Base-by-base conservation (phyloP, 1,140 invertebrate genomes). In the Drosophila grimshawi region DNA sequence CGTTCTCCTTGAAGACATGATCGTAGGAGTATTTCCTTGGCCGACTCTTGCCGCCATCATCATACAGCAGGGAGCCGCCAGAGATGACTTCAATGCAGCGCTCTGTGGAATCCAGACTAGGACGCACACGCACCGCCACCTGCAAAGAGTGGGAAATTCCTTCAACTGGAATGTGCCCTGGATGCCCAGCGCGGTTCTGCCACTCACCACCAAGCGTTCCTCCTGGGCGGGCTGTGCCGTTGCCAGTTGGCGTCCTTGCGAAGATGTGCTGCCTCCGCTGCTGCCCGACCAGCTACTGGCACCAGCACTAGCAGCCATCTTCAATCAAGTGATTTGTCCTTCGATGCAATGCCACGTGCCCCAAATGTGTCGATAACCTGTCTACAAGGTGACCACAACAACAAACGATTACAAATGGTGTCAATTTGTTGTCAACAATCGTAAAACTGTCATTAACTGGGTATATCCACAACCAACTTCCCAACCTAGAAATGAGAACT, bases 1-100 rank as follows among this genome's bases (percentile, higher is more conserved):
- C 95, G 68, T 95, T 94, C 91, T 97, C 96, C 2, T 94, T 95
- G 90, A 98, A 98, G 39, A 97, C 96, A 59, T 95, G 94, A 91
- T 99, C 98, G 92, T 97, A 99, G 0, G 95, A 94, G 93, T 97
- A 98, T 86, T 97, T 96, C 69, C 96, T 95, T 53, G 96, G 95
- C 3, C 92, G 91, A 55, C 86, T 92, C 63, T 91, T 91, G 53
- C 90, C 86, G 89, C 83, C 94, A 74, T 94, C 93, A 46, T 92
- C 92, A 48, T 90, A 92, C 0, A 92, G 72, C 4, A 92, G 72
- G 3, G 92, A 91, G 30, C 81, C 81, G 3, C 76, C 65, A 3
- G 92, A 92, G n/a, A 92, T 75, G 6, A 92, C 90, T 65, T 92
- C 92, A n/a, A 92, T 90, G 72, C 92, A 92, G 56, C 89, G 90